Conservation (phyloP, 2,113 vertebrate genomes). For the Delphinus delphis region DNA sequence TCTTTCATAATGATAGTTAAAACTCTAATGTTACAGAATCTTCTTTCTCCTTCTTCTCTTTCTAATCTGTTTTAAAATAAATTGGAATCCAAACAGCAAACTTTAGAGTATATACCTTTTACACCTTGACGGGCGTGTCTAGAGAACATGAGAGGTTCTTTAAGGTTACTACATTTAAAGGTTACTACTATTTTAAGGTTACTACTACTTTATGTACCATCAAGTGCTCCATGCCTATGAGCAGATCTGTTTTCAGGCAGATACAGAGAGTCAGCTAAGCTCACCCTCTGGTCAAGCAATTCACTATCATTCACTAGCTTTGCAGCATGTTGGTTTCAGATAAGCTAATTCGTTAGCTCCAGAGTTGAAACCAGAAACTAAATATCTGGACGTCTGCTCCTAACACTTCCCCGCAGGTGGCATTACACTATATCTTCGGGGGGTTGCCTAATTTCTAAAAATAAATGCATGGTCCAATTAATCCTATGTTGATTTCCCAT, state of each 20-base stretch:
- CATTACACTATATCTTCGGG: neutral
- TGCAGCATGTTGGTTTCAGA: neutral
- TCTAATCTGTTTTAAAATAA: neutral
- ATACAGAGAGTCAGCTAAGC: neutral
- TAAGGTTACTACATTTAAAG: neutral
- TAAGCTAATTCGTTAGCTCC: neutral
- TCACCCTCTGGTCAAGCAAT: neutral
- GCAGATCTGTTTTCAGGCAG: neutral
- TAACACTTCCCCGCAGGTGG: neutral
- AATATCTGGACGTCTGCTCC: neutral
- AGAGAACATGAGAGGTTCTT: neutral
- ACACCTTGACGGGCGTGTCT: neutral
- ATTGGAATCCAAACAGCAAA: neutral
- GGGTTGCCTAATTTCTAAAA: slow-evolving; percentile 40
- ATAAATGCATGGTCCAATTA: neutral
- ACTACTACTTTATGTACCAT: neutral
- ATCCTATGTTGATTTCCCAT: neutral
- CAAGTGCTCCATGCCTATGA: neutral
- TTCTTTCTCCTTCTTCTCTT: neutral
- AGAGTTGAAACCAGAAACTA: slow-evolving; percentile 8
- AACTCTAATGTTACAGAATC: neutral
- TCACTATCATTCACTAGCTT: neutral
- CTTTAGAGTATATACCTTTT: neutral
- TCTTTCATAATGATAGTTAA: neutral
- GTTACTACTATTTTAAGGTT: neutral